Evolutionary conservation across 1,140 invertebrate genomes (phyloP).

Genomic region (Heliconius congener): DNA sequence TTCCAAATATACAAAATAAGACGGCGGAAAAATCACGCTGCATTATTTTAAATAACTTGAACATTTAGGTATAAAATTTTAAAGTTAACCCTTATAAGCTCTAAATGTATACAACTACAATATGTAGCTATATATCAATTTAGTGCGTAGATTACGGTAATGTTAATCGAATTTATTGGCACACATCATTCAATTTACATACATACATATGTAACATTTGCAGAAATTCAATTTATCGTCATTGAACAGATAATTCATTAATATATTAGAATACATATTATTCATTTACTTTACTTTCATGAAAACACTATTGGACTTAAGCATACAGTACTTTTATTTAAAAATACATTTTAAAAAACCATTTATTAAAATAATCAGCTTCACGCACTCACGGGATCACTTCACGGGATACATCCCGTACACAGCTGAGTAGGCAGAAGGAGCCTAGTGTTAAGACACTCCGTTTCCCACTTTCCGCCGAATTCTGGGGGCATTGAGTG

Average conservation of each 20-base stretch:
- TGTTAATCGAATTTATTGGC: slow-evolving; percentile 11
- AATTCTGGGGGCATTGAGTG: no score
- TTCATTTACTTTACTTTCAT: background rate
- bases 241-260: background rate
- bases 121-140: background rate
- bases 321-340: no score
- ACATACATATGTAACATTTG: slow-evolving; percentile 12
- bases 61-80: background rate
- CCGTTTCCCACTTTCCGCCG: no score
- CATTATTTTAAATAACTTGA: background rate
- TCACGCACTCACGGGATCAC: no score
- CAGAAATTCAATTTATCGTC: background rate
- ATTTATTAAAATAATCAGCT: no score
- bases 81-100: background rate
- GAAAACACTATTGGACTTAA: background rate
- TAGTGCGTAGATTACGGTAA: background rate
- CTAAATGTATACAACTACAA: background rate
- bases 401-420: no score
- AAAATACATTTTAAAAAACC: no score
- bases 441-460: no score
- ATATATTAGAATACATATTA: background rate
- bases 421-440: no score
- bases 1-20: background rate
- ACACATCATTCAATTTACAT: slow-evolving; percentile 10
- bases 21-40: background rate